Percentiles rank a stretch among this genome's conserved stretches.
Conservation (phyloP, 2,888 invertebrate species). For the Papilio elwesi region DNA sequence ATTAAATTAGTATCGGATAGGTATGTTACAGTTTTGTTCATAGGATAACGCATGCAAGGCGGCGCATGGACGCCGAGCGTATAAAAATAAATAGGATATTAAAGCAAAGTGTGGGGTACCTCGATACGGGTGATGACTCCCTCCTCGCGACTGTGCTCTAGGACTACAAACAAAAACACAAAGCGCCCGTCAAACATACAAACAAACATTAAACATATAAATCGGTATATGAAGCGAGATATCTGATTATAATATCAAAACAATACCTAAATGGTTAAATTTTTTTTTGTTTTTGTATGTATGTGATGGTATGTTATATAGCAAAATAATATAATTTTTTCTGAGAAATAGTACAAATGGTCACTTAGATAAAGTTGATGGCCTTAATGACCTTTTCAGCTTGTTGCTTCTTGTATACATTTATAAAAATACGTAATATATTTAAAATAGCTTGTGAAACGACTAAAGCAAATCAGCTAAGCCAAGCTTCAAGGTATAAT, state of each 20-base stretch:
- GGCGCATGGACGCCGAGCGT: slow-evolving; percentile 19
- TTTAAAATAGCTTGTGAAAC: background rate
- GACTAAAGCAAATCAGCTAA: background rate
- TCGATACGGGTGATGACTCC: slow-evolving; percentile 84
- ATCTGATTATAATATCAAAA: slow-evolving; percentile 6
- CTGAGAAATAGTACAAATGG: background rate
- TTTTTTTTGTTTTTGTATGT: background rate
- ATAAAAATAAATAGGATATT: slow-evolving; percentile 52
- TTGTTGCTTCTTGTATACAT: background rate
- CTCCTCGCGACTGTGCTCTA: slow-evolving; percentile 85
- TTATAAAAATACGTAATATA: background rate
- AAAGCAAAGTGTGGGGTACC: slow-evolving; percentile 81
- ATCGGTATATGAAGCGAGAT: slow-evolving; percentile 58
- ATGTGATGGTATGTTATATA: background rate
- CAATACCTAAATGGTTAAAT: background rate
- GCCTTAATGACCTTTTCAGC: background rate
- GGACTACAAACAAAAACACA: slow-evolving; percentile 83
- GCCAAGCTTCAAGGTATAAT: background rate
- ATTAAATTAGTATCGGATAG: slow-evolving; percentile 34
- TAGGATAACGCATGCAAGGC: slow-evolving; percentile 17
- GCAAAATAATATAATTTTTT: slow-evolving; percentile 7
- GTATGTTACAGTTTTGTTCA: slow-evolving; percentile 32
- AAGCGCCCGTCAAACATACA: slow-evolving; percentile 82
- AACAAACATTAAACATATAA: slow-evolving; percentile 66
- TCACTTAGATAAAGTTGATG: background rate